phyloP scores from a whole-genome alignment of 2,797 vertebrate species.

The Sebastes matsubarae region DNA sequence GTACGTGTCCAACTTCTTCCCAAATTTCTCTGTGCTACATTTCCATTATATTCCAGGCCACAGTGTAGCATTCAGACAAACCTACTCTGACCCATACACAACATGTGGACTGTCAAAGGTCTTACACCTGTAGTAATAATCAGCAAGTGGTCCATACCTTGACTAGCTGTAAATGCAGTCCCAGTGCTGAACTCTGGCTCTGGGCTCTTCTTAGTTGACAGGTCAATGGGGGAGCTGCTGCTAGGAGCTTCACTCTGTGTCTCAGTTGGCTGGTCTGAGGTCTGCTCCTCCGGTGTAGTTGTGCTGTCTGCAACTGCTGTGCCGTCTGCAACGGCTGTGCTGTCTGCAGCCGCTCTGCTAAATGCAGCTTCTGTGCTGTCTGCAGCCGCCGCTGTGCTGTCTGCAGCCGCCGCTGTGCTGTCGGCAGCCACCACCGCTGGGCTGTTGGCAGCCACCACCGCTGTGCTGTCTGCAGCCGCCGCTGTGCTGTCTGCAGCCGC shows the following conservation, averaged over 20 bases:
- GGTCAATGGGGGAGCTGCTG: constrained; percentile 86
- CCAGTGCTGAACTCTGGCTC: constrained; percentile 66
- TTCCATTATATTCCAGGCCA: background rate
- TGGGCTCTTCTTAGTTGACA: constrained; percentile 87
- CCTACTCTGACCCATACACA: background rate
- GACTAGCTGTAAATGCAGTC: constrained; percentile 9
- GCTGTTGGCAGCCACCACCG: background rate
- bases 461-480: background rate
- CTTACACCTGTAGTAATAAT: background rate
- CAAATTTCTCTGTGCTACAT: background rate
- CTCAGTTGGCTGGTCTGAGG: constrained; percentile 39
- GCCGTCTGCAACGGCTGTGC: too few relatives aligned
- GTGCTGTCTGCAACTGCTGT: background rate
- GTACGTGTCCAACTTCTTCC: background rate
- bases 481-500: background rate
- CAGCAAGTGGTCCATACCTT: constrained; percentile 39
- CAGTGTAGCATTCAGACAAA: background rate
- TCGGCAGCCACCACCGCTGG: background rate
- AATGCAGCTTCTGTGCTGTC: background rate
- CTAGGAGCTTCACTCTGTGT: constrained; percentile 32
- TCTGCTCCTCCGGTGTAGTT: background rate
- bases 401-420: background rate
- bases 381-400: background rate
- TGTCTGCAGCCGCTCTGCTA: background rate
- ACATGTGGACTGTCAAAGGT: background rate